These are phyloP conservation scores for Oligia fasciuncula DNA, from an alignment of 2,888 invertebrate species.

Conservation along the genomic window DNA sequence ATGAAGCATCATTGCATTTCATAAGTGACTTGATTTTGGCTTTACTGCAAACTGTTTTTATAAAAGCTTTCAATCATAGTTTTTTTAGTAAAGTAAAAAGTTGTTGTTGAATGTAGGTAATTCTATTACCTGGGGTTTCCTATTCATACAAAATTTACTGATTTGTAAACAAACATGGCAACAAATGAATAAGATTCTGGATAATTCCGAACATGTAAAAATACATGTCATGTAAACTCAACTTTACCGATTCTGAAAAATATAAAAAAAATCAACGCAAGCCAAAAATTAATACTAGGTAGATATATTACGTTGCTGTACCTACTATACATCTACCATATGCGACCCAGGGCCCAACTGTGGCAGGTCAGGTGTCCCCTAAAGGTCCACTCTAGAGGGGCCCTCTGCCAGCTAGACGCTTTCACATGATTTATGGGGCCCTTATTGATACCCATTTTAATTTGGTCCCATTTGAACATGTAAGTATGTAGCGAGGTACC, in stretches of 20 bases:
- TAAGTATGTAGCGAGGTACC: conserved; percentile 46
- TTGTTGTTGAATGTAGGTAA: background rate
- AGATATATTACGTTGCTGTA: conserved; percentile 21
- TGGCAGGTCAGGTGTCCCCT: conserved; percentile 81
- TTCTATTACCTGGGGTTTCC: no score
- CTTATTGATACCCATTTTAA: conserved; percentile 87
- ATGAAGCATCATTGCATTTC: background rate
- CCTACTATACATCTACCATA: conserved; percentile 47
- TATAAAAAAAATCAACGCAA: background rate
- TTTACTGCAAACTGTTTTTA: background rate
- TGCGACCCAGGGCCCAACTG: conserved; percentile 69
- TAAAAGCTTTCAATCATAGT: background rate
- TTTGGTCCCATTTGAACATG: conserved; percentile 71
- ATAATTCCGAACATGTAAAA: background rate
- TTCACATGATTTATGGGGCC: conserved; percentile 83
- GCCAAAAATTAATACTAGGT: background rate
- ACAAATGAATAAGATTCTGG: background rate
- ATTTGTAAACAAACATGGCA: background rate
- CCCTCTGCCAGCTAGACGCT: conserved; percentile 81
- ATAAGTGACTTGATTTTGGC: background rate
- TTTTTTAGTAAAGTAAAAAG: no score
- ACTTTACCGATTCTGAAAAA: background rate
- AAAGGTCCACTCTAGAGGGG: conserved; percentile 85
- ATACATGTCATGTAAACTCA: conserved; percentile 29
- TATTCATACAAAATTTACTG: background rate